Base-by-base conservation (phyloP, 2,888 invertebrate genomes). In the Piscicola geometra region DNA sequence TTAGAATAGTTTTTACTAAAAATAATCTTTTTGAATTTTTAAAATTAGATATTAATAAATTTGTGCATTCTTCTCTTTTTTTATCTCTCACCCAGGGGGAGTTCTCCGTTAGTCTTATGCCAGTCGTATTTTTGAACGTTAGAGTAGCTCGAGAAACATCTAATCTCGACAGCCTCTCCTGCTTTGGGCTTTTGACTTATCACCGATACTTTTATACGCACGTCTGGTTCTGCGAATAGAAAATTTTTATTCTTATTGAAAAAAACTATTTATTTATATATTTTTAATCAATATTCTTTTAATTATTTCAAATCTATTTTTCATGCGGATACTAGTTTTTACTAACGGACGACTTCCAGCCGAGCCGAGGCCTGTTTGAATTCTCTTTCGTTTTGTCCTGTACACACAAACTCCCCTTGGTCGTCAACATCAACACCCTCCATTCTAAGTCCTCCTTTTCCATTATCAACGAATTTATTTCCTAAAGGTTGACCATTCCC, bases 91-190 rank as follows among this genome's bases (percentile, higher is more conserved):
- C 60, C 60, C 3, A n/a, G n/a, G n/a, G 60, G 60, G n/a, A 56
- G 60, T 18, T 56, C 25, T 56, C 60, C 60, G 21, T 56, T n/a
- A 56, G 60, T 56, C n/a, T 56, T 56, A n/a, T 56, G 60, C 60
- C 60, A 56, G 60, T 56, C 60, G 25, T 56, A 56, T 3, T 5
- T n/a, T 56, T 56, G 60, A 9, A 56, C 60, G 60, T 56, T 25
- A n/a, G 9, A 56, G 25, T 56, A 56, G 21, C 15, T 56, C 3
- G 60, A 56, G n/a, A n/a, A 56, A n/a, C 60, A 56, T 21, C 25
- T 56, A 3, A 56, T 9, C n/a, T 25, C 60, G 3, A 56, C 25
- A n/a, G 60, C n/a, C 60, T 56, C 60, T 56, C 60, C 60, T 5
- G 25, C 60, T 25, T 21, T 56, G 9, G 60, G 60, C 25, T 56